phyloP scores from a whole-genome alignment of 2,888 invertebrate genomes.

The Ceramica pisi region DNA sequence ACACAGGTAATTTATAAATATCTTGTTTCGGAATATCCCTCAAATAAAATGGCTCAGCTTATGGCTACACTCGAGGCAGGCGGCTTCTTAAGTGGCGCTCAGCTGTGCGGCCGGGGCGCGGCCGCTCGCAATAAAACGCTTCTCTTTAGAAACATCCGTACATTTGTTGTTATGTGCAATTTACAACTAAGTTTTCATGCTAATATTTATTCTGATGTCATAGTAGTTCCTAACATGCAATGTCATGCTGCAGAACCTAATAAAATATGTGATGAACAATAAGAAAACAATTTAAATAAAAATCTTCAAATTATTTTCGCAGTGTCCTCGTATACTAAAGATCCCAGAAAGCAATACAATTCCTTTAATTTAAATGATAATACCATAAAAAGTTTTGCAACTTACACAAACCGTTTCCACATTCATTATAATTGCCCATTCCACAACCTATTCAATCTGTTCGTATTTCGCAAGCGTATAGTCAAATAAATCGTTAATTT shows the following conservation, averaged over 20 bases:
- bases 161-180: conserved; percentile 41
- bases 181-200: background rate
- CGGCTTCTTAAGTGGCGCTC: conserved; percentile 65
- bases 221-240: background rate
- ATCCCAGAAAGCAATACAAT: background rate
- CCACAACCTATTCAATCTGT: background rate
- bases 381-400: background rate
- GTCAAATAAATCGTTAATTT: conserved; percentile 23
- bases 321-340: conserved; percentile 2
- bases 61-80: conserved; percentile 46
- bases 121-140: conserved; percentile 59
- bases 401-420: background rate
- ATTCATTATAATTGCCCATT: conserved; percentile 25
- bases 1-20: conserved; percentile 31
- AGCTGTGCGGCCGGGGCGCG: conserved; percentile 58
- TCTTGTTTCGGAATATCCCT: conserved; percentile 26
- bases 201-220: background rate
- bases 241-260: too few species aligned
- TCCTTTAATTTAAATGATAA: background rate
- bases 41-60: conserved; percentile 26
- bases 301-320: too few species aligned
- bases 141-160: conserved; percentile 30
- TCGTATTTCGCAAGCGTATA: background rate
- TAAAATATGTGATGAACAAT: too few species aligned
- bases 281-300: too few species aligned